Percentiles rank a stretch among this genome's conserved stretches.
These are phyloP conservation scores for Furcifer pardalis DNA, from an alignment of 2,797 vertebrate species.

Conservation along the genomic window DNA sequence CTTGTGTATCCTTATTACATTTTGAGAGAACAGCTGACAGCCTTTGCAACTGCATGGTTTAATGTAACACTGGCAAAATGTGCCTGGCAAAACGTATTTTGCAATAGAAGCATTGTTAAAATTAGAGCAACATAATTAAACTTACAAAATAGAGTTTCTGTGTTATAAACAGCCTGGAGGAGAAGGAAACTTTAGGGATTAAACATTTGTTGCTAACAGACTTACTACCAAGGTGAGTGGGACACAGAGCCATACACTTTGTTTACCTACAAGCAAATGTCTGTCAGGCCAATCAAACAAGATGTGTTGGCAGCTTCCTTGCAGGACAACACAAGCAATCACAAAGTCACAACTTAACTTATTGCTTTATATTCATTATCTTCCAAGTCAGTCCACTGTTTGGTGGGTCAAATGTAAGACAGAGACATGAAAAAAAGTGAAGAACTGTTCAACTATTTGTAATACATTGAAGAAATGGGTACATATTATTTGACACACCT, in stretches of 20 bases:
- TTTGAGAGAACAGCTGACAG: constrained; percentile 3
- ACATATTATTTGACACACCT: not conserved
- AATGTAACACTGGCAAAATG: constrained; percentile 2
- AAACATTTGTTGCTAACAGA: constrained; percentile 54
- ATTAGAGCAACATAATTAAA: constrained; percentile 56
- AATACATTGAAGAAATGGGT: not conserved
- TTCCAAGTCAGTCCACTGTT: constrained; percentile 36
- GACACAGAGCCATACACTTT: constrained; percentile 62
- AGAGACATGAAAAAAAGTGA: constrained; percentile 53
- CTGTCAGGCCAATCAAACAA: constrained; percentile 54
- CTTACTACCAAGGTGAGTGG: constrained; percentile 55
- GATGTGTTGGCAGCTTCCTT: constrained; percentile 60
- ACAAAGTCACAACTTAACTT: constrained; percentile 59
- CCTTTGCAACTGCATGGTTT: constrained; percentile 13
- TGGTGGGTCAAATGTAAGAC: constrained; percentile 44
- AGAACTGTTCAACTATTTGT: constrained; percentile 46
- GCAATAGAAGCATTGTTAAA: constrained; percentile 40
- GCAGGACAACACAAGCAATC: constrained; percentile 60
- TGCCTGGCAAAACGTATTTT: not conserved
- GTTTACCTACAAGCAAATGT: constrained; percentile 56
- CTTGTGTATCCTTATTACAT: not conserved
- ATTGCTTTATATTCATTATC: constrained; percentile 55
- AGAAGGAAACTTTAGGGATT: no score
- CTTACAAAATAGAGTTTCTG: not conserved
- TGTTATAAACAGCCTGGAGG: constrained; percentile 44